Evolutionary conservation across 2,113 vertebrate genomes (phyloP).

Genomic region (Chaetorhynchus papuensis): DNA sequence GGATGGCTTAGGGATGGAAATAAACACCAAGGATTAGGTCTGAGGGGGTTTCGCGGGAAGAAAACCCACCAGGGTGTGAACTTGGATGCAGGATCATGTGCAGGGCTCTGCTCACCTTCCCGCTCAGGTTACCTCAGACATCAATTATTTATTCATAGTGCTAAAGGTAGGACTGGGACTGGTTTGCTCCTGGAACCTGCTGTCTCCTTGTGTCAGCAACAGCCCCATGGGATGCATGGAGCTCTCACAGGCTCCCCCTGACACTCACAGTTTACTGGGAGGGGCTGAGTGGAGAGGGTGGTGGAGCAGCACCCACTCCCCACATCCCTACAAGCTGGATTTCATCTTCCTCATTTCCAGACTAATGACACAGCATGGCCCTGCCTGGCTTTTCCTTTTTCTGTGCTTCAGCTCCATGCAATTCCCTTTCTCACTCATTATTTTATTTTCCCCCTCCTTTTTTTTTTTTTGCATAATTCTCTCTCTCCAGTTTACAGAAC

Average conservation of each 20-base stretch:
- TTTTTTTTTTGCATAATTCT: not conserved
- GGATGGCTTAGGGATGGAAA: not conserved
- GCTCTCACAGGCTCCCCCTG: not conserved
- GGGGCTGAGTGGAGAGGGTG: not conserved
- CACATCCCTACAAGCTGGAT: accelerated
- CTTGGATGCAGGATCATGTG: not conserved
- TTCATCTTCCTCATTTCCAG: not conserved
- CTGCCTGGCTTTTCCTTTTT: not conserved
- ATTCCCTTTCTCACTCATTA: not conserved
- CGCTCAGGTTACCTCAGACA: not conserved
- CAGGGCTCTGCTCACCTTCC: not conserved
- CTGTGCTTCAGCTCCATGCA: not conserved
- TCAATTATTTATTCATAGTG: not conserved
- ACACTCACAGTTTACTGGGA: accelerated
- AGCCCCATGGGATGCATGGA: not conserved
- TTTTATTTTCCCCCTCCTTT: accelerated
- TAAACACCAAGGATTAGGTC: not conserved
- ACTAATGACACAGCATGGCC: not conserved
- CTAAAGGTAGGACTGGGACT: not conserved
- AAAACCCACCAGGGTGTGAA: not conserved
- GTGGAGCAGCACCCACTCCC: not conserved
- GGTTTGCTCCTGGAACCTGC: not conserved
- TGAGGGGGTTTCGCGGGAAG: not conserved
- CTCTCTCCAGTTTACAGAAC: not conserved
- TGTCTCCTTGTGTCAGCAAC: not conserved